Conservation (phyloP, 1,140 invertebrate genomes). For the Drosophila azteca region DNA sequence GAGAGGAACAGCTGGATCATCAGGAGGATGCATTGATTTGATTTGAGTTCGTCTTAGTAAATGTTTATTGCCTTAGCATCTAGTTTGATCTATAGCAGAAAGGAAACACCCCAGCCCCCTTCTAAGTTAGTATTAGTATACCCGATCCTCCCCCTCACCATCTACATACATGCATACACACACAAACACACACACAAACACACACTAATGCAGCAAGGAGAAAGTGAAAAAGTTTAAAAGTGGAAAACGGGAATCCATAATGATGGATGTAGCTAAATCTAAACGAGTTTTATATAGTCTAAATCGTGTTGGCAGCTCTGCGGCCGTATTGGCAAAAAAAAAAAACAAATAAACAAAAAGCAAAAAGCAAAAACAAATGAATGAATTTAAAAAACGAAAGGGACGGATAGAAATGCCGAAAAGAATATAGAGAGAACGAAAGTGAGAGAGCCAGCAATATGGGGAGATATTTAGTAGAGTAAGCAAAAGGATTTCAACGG, state of each 20-base stretch:
- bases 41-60: constrained; percentile 46
- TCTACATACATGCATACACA: not conserved
- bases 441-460: not conserved
- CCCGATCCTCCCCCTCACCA: too few species aligned
- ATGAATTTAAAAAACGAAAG: constrained; percentile 10
- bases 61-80: constrained; percentile 26
- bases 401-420: too few species aligned
- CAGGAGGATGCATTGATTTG: constrained; percentile 38
- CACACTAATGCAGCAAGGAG: not conserved
- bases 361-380: constrained; percentile 15
- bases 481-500: constrained; percentile 10
- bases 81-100: constrained; percentile 10
- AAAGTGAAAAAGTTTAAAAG: not conserved
- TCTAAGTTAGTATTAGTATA: too few species aligned
- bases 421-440: constrained; percentile 9
- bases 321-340: constrained; percentile 5
- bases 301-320: not conserved
- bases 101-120: not conserved
- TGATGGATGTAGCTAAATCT: too few species aligned
- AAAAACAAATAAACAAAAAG: not conserved
- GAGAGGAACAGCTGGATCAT: constrained; percentile 1
- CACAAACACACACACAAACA: constrained; percentile 6
- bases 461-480: not conserved
- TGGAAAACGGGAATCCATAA: not conserved
- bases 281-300: not conserved